Conservation (phyloP, 2,113 vertebrate genomes). For the Chlorodrepanis virens region DNA sequence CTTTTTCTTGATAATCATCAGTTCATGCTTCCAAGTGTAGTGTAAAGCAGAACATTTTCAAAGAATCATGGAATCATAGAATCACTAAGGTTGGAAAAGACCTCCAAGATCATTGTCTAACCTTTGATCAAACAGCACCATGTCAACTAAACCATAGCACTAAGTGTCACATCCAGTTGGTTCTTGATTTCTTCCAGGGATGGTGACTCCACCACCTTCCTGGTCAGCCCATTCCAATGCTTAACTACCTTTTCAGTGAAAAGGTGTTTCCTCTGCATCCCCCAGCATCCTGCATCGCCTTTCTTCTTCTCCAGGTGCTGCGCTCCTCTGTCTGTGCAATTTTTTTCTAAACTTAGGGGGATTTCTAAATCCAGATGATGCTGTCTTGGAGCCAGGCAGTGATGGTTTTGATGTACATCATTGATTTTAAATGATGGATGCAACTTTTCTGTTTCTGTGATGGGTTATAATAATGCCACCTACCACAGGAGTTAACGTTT, state of each 20-base stretch:
- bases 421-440: conserved; percentile 30
- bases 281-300: not conserved
- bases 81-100: not conserved
- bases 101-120: not conserved
- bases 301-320: not conserved
- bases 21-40: not conserved
- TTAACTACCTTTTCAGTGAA: not conserved
- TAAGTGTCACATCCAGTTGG: not conserved
- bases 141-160: not conserved
- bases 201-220: not conserved
- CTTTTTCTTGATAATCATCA: not conserved
- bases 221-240: not conserved
- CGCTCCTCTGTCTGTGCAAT: not conserved
- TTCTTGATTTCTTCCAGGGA: not conserved
- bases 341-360: not conserved
- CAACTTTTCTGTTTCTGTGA: conserved; percentile 7
- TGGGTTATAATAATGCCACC: conserved; percentile 19
- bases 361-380: not conserved
- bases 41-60: not conserved
- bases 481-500: not conserved
- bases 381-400: not conserved
- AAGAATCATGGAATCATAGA: not conserved
- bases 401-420: not conserved
- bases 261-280: not conserved
- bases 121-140: not conserved